These are phyloP conservation scores for Ectobius pallidus DNA, from an alignment of 2,888 invertebrate species.

Conservation along the genomic window DNA sequence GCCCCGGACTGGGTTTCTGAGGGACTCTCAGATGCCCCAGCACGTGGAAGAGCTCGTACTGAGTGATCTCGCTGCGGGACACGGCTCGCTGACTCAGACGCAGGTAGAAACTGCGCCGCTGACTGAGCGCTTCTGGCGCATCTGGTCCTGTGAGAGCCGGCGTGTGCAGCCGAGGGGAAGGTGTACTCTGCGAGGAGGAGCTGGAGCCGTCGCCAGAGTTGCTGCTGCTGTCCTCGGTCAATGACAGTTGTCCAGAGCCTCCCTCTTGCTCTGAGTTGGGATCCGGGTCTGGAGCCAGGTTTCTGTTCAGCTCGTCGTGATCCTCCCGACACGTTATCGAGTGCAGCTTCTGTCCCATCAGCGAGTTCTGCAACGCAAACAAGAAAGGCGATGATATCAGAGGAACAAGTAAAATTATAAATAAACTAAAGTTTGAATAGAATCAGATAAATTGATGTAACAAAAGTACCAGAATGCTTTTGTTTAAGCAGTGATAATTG, in stretches of 20 bases:
- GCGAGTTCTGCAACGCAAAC: slow-evolving; percentile 71
- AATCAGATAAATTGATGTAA: too few species aligned
- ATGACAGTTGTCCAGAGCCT: not conserved
- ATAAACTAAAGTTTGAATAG: too few species aligned
- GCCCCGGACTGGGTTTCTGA: slow-evolving; percentile 44
- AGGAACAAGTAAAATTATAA: too few species aligned
- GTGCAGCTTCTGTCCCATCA: slow-evolving; percentile 81
- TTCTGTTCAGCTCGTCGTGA: slow-evolving; percentile 71
- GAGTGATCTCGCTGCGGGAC: slow-evolving; percentile 71
- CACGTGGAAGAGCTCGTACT: slow-evolving; percentile 73
- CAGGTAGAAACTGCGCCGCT: slow-evolving; percentile 57
- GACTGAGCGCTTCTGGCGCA: slow-evolving; percentile 45
- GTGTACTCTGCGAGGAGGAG: slow-evolving; percentile 51
- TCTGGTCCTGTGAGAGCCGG: slow-evolving; percentile 10
- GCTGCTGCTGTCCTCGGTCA: slow-evolving; percentile 26
- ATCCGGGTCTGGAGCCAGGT: slow-evolving; percentile 59
- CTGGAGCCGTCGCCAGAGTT: slow-evolving; percentile 29
- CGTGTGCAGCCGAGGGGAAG: slow-evolving; percentile 29
- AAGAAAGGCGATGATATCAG: too few species aligned
- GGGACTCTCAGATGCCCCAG: slow-evolving; percentile 65
- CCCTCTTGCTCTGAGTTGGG: slow-evolving; percentile 7
- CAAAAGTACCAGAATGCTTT: too few species aligned
- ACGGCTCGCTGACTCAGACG: slow-evolving; percentile 65
- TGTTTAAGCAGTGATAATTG: too few species aligned
- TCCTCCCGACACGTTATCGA: slow-evolving; percentile 82